Conservation (phyloP, 2,113 vertebrate species). For the Hippopotamus amphibius region DNA sequence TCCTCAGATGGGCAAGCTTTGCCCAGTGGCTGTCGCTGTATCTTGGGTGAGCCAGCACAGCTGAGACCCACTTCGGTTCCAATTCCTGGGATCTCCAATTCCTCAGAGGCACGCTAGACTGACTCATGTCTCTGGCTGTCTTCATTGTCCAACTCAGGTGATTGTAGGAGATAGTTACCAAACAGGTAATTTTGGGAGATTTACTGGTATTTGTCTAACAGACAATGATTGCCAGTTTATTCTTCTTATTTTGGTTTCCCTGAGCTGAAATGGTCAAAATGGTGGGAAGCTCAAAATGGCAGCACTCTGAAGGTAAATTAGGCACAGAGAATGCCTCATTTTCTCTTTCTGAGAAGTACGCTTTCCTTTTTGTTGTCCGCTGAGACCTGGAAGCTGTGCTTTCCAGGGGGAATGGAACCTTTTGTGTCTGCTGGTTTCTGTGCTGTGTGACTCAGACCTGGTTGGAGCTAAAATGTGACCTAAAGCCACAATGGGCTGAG, state of each 20-base stretch:
- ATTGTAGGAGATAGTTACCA: background rate
- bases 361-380: background rate
- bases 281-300: background rate
- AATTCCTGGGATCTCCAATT: background rate
- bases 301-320: background rate
- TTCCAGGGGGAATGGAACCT: background rate
- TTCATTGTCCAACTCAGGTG: background rate
- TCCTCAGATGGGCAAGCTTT: background rate
- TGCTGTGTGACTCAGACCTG: background rate
- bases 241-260: background rate
- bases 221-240: background rate
- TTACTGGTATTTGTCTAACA: background rate
- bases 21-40: background rate
- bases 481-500: background rate
- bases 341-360: background rate
- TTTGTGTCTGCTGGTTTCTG: conserved; percentile 10
- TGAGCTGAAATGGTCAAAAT: background rate
- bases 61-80: background rate
- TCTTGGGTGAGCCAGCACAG: background rate
- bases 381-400: background rate
- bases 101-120: background rate
- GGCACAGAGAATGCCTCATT: background rate
- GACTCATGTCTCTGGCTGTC: background rate
- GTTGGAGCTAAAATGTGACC: background rate
- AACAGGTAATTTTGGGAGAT: background rate